Conservation (phyloP, 1,140 invertebrate species). For the Aphelenchoides fujianensis region DNA sequence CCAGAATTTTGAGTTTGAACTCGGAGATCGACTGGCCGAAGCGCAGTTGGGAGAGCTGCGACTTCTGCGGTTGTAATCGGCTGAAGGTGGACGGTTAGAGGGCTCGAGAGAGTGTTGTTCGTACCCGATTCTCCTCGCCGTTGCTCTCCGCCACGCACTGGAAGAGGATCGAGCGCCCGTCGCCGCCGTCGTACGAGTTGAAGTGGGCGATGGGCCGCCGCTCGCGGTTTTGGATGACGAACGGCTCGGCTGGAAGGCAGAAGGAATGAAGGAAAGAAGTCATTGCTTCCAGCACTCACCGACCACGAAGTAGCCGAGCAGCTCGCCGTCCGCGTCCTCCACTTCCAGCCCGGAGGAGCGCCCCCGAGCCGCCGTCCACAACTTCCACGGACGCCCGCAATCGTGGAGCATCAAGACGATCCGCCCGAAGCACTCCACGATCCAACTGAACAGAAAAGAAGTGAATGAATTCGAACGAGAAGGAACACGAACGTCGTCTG, state of each 20-base stretch:
- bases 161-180: constrained; percentile 23
- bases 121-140: constrained; percentile 25
- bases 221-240: constrained; percentile 28
- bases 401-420: constrained; percentile 35
- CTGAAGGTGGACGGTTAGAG: neutral
- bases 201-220: constrained; percentile 17
- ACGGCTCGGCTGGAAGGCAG: constrained; percentile 26
- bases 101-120: neutral
- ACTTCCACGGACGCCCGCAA: constrained; percentile 14
- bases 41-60: constrained; percentile 26
- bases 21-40: constrained; percentile 7
- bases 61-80: constrained; percentile 19
- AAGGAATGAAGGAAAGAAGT: constrained; percentile 1
- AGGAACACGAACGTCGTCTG: constrained; percentile 12
- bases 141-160: constrained; percentile 35
- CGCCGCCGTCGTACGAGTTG: constrained; percentile 23
- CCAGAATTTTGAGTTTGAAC: constrained; percentile 28
- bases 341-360: constrained; percentile 23
- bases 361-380: neutral
- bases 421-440: constrained; percentile 39
- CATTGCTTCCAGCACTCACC: constrained; percentile 27
- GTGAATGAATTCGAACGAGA: neutral
- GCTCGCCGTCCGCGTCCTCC: constrained; percentile 25
- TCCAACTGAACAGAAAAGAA: constrained; percentile 20
- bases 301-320: constrained; percentile 35